phyloP scores from a whole-genome alignment of 2,888 invertebrate species.

The Pristionchus fissidentatus region DNA sequence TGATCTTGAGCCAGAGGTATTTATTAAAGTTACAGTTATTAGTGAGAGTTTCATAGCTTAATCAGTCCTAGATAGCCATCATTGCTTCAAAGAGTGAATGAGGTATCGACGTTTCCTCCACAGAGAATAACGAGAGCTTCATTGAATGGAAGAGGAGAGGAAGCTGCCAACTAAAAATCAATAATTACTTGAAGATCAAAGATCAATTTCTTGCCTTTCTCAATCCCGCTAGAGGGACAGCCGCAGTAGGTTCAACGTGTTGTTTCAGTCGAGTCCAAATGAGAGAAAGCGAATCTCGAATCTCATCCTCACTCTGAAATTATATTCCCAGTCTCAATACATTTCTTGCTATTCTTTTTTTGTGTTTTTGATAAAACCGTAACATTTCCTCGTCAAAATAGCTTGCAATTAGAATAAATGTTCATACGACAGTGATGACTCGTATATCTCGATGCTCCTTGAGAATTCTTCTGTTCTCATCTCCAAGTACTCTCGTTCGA shows the following conservation, averaged over 20 bases:
- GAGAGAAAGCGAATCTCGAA: conserved; percentile 77
- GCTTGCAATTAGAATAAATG: not conserved
- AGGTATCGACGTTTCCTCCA: conserved; percentile 16
- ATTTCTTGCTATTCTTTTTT: too few relatives aligned
- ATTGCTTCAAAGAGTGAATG: conserved; percentile 26
- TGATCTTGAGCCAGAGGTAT: too few relatives aligned
- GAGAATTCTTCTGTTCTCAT: not conserved
- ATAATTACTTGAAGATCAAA: not conserved
- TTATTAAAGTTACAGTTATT: too few relatives aligned
- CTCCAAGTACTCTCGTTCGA: conserved; percentile 1
- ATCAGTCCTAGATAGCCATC: too few relatives aligned
- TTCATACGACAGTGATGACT: not conserved
- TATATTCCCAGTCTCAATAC: not conserved
- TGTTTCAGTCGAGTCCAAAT: conserved; percentile 77
- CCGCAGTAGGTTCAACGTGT: conserved; percentile 64
- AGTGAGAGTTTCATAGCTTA: too few relatives aligned
- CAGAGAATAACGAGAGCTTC: not conserved
- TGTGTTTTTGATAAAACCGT: too few relatives aligned
- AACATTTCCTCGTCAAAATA: too few relatives aligned
- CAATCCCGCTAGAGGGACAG: conserved; percentile 61
- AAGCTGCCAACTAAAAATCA: not conserved
- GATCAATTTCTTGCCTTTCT: conserved; percentile 42
- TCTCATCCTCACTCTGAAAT: conserved; percentile 76
- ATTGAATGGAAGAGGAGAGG: conserved; percentile 1
- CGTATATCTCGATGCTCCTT: not conserved